Base-by-base conservation (phyloP, 1,140 invertebrate genomes). In the Probaryconus sp. region DNA sequence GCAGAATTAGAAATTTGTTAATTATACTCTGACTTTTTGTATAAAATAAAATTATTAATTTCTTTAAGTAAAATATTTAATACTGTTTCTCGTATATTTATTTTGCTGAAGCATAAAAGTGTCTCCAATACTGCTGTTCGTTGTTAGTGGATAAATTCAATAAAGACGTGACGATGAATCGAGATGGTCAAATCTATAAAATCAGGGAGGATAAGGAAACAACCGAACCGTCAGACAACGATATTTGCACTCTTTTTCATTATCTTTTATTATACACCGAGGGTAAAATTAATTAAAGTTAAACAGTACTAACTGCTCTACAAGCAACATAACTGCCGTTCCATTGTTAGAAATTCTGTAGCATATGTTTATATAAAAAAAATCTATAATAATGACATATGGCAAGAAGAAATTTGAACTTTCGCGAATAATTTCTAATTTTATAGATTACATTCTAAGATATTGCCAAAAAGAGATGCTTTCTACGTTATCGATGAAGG, bases 261-360 rank as follows among this genome's bases (percentile, higher is more conserved):
- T 74, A 82, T 58, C 42, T 77, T 83, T 84, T 81, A 84, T 79
- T 70, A 58, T 72, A 31, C 38, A 21, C 31, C 37, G 16, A 42
- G 60, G 45, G 65, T 64, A 63, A 63, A 77, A 85, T 83, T 85
- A 85, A 85, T 85, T 81, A 85, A 85, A 83, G 78, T 82, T 80
- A 84, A 85, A 85, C 83, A 83, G 61, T 33, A 33, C 58, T 81
- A 82, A 82, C 82, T 77, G 78, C 69, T 74, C 17, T 28, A 76
- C 67, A 78, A 83, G 79, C 78, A 79, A 75, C 75, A 78, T 81
- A 82, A 83, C 69, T 72, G 78, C 45, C 58, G 26, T 26, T 26
- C 76, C 51, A 76, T 75, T 79, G 69, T 76, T 21, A 28, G 35
- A 69, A 70, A 71, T 55, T 53, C 31, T 43, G 45, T 28, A 33